Conservation (phyloP, 2,113 vertebrate species). For the Thomomys bottae region DNA sequence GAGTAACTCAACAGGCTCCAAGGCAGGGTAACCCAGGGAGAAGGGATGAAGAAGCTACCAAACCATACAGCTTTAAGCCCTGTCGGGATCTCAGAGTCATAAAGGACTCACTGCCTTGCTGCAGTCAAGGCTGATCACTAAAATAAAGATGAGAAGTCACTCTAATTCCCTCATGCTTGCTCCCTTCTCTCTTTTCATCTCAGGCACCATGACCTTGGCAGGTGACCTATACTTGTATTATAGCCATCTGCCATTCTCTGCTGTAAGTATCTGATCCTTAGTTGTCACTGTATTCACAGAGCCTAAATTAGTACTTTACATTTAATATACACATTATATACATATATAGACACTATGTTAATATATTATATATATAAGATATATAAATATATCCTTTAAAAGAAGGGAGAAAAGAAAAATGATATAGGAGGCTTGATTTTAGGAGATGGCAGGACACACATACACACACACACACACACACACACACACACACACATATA, state of each 20-base stretch:
- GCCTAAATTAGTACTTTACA: not conserved
- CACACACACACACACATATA: too few species aligned
- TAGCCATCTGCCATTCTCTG: not conserved
- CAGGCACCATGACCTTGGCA: not conserved
- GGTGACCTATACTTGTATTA: not conserved
- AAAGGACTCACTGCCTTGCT: not conserved
- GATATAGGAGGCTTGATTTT: not conserved
- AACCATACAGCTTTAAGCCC: not conserved
- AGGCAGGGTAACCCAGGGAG: conserved; percentile 24
- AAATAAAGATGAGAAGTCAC: not conserved
- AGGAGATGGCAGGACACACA: not conserved
- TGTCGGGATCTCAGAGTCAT: not conserved
- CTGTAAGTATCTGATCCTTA: not conserved
- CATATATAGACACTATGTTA: not conserved
- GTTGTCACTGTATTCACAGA: not conserved
- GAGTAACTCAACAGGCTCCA: not conserved
- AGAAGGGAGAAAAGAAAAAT: not conserved
- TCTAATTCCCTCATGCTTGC: not conserved
- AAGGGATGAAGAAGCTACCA: not conserved
- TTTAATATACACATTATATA: not conserved
- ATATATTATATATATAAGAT: not conserved
- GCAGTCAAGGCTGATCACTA: not conserved
- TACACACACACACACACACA: not conserved
- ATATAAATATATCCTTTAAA: not conserved
- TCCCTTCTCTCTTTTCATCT: not conserved